phyloP scores from a whole-genome alignment of 2,797 vertebrate species.

The Neostethus bicornis region DNA sequence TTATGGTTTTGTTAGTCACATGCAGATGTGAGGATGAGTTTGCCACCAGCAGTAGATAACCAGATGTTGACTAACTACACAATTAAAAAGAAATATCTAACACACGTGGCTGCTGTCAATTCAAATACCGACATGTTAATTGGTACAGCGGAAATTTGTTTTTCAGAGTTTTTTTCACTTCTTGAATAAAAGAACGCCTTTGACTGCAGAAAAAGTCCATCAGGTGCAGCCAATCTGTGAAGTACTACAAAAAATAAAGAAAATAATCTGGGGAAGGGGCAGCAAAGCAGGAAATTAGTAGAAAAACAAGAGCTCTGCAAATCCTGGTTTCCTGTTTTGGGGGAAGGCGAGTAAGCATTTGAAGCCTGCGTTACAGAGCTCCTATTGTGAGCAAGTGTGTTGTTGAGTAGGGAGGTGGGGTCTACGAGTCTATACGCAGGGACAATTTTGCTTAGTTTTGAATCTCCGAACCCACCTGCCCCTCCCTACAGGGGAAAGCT shows the following conservation, averaged over 20 bases:
- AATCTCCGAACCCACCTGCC: slow-evolving; percentile 70
- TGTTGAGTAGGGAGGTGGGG: slow-evolving; percentile 74
- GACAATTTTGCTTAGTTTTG: slow-evolving; percentile 66
- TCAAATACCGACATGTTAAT: slow-evolving; percentile 9
- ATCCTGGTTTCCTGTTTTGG: slow-evolving; percentile 85
- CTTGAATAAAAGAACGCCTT: slow-evolving; percentile 16
- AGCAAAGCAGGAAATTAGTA: slow-evolving; percentile 86
- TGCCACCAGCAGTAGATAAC: slow-evolving; percentile 8
- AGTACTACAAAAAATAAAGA: slow-evolving; percentile 75
- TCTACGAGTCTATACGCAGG: slow-evolving; percentile 69
- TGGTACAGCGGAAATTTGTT: slow-evolving; percentile 5
- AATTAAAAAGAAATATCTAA: slow-evolving; percentile 24
- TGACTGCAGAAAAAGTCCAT: slow-evolving; percentile 53
- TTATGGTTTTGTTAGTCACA: slow-evolving; percentile 50
- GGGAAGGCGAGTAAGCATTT: slow-evolving; percentile 74
- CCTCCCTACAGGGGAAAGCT: slow-evolving; percentile 74
- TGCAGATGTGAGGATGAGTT: slow-evolving; percentile 19
- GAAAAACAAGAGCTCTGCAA: slow-evolving; percentile 82
- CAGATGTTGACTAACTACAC: slow-evolving; percentile 8
- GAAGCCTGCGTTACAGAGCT: slow-evolving; percentile 80
- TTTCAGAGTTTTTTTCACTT: slow-evolving; percentile 9
- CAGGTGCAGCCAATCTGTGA: slow-evolving; percentile 68
- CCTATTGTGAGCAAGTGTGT: slow-evolving; percentile 83
- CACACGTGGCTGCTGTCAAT: slow-evolving; percentile 1
- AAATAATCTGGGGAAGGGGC: slow-evolving; percentile 82